These are phyloP conservation scores for Chlorodrepanis virens DNA, from an alignment of 2,113 vertebrate species.

Conservation along the genomic window DNA sequence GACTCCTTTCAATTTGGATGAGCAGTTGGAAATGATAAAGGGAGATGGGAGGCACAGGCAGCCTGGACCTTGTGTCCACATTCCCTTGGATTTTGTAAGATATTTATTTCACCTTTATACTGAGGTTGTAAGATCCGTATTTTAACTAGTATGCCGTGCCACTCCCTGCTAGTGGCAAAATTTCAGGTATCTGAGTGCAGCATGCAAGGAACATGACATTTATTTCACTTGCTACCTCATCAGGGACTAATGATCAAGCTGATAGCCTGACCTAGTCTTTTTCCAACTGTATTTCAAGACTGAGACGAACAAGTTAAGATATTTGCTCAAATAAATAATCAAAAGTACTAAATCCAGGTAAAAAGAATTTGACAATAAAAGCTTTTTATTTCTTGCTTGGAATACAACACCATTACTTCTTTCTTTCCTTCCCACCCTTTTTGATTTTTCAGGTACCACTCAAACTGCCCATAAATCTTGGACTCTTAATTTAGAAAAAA, in stretches of 20 bases:
- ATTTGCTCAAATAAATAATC: conserved; percentile 18
- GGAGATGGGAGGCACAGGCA: background rate
- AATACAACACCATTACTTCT: background rate
- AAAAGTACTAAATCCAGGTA: conserved; percentile 1
- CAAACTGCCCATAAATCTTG: conserved; percentile 33
- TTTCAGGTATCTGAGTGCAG: background rate
- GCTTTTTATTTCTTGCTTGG: conserved; percentile 22
- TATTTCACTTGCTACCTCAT: background rate
- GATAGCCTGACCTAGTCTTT: background rate
- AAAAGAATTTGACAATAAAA: conserved; percentile 23
- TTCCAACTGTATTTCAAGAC: background rate
- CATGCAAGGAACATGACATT: background rate
- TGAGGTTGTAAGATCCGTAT: background rate
- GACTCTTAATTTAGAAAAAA: conserved; percentile 37
- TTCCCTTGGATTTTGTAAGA: background rate
- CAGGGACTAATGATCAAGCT: background rate
- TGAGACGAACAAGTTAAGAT: background rate
- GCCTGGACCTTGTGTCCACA: background rate
- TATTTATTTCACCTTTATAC: background rate
- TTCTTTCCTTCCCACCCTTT: background rate
- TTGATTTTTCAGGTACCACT: conserved; percentile 30
- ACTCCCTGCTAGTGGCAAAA: background rate
- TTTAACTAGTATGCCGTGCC: background rate
- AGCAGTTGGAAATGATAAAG: background rate
- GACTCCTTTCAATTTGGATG: background rate